Evolutionary conservation across 2,113 vertebrate genomes (phyloP).

Genomic region (Gadus macrocephalus): DNA sequence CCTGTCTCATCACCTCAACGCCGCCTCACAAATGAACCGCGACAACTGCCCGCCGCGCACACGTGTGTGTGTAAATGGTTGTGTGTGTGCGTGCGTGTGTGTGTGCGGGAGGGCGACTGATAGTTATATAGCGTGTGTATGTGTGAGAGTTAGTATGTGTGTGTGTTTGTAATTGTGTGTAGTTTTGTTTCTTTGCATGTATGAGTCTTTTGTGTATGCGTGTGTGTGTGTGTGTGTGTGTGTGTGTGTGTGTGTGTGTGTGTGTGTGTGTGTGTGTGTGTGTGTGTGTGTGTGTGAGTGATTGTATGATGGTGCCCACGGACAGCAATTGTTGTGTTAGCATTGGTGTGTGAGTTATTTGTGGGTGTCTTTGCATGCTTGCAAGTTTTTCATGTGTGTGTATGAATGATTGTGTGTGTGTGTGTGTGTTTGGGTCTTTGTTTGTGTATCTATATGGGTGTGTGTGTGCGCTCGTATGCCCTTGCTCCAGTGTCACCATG

Average conservation of each 20-base stretch:
- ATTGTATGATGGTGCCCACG: no score
- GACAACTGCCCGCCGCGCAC: constrained; percentile 45
- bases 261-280: neutral
- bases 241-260: neutral
- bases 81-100: neutral
- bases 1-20: constrained; percentile 66
- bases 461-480: neutral
- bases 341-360: neutral
- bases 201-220: neutral
- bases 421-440: neutral
- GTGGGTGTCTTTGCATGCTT: neutral
- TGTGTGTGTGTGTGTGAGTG: neutral
- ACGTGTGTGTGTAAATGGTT: neutral
- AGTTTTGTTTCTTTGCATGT: neutral
- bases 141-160: neutral
- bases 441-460: neutral
- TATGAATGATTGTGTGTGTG: neutral
- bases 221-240: neutral
- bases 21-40: constrained; percentile 46
- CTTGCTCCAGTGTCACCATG: no score
- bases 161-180: neutral
- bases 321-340: neutral
- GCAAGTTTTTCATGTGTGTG: no score
- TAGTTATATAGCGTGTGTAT: neutral
- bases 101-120: neutral